Evolutionary conservation across 1,140 invertebrate genomes (phyloP), one percentile per base, ranked within the genome.

Genomic region (Hylyphantes graminicola): DNA sequence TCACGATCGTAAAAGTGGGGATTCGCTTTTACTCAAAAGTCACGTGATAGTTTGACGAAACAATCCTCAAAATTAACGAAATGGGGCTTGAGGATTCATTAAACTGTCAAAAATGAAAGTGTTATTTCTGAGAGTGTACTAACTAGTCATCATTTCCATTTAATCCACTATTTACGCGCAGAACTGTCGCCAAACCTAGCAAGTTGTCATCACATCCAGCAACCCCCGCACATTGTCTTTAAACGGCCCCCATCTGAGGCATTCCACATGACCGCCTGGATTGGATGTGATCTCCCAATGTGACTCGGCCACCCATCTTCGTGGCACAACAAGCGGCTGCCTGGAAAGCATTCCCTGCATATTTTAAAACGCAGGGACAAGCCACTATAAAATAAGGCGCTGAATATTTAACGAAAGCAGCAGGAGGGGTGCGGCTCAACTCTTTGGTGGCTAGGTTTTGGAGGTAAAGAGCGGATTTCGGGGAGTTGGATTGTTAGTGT

Each of bases 351-450:
- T 73, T 63, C 51, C 63, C 75, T 83, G 80, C 80, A 83, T 83
- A 83, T 83, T 83, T 83, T 83, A 83, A 19, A 61, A 17, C 74
- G 13, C 21, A 61, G 51, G n/a, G 19, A 4, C 70, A 15, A 54
- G 51, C 54, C 50, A 15, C 51, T 21, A 64, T 59, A 55, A 83
- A 65, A 75, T 83, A 83, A 83, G 55, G 80, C 61, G 61, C 70
- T 83, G 74, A 83, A 74, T 57, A 75, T 83, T 83, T 83, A 73
- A 81, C 17, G 79, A 81, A 68, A 48, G 11, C 17, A 57, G 70
- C 68, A 75, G 80, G 70, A 50, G 48, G 13, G 48, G 19, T 68
- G 17, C 76, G 67, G 67, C 76, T 78, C 76, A 78, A 78, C 76
- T 55, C 73, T 65, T 21, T 17, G 10, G n/a, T 63, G 51, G 50